phyloP scores from a whole-genome alignment of 2,888 invertebrate genomes.

The Dexiosoma caninum region DNA sequence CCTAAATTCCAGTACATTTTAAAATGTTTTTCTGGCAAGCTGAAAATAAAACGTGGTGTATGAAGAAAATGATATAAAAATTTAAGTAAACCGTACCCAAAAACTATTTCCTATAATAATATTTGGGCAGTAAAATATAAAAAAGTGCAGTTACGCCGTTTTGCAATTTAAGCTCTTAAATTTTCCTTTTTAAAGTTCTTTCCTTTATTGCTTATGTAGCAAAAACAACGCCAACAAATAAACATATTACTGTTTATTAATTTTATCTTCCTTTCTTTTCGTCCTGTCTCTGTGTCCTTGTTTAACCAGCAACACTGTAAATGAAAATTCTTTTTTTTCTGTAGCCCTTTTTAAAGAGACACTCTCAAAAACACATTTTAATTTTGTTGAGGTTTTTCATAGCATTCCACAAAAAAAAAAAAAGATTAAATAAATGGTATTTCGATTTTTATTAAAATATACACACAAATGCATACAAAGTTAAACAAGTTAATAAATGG shows the following conservation, averaged over 20 bases:
- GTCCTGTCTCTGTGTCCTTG: not conserved
- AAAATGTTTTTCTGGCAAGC: too few relatives aligned
- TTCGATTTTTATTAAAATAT: constrained; percentile 14
- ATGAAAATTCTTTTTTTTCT: not conserved
- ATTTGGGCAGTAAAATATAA: too few relatives aligned
- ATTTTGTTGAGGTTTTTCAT: constrained; percentile 2
- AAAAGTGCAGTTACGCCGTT: too few relatives aligned
- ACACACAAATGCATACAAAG: not conserved
- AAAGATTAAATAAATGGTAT: constrained; percentile 6
- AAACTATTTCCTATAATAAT: too few relatives aligned
- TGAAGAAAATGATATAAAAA: too few relatives aligned
- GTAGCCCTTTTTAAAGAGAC: not conserved
- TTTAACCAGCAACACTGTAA: not conserved
- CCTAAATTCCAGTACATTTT: too few relatives aligned
- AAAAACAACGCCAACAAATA: too few relatives aligned
- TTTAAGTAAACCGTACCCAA: too few relatives aligned
- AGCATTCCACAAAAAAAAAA: not conserved
- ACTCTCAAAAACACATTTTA: not conserved
- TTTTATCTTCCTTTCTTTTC: not conserved
- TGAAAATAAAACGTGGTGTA: too few relatives aligned
- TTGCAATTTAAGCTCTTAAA: too few relatives aligned
- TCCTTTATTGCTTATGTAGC: too few relatives aligned
- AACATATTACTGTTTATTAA: not conserved
- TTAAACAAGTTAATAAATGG: not conserved
- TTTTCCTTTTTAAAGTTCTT: too few relatives aligned